phyloP scores from a whole-genome alignment of 2,113 vertebrate species.

The Hoplias malabaricus region DNA sequence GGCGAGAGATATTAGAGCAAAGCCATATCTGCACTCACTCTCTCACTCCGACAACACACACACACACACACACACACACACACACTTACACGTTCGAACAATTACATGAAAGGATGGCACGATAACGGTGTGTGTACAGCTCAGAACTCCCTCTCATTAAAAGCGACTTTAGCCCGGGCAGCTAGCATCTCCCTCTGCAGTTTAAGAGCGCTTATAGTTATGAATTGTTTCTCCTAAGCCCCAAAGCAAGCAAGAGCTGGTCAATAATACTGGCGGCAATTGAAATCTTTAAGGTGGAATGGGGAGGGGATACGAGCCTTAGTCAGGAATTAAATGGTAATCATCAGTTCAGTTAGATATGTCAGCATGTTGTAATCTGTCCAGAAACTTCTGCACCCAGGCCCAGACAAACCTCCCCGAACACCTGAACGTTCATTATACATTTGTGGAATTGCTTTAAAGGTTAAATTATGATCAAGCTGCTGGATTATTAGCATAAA shows the following conservation, averaged over 20 bases:
- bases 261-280: constrained; percentile 71
- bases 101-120: constrained; percentile 48
- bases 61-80: neutral
- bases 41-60: neutral
- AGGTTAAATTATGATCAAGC: too few species aligned
- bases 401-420: neutral
- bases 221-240: constrained; percentile 52
- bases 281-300: constrained; percentile 52
- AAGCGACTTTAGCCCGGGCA: constrained; percentile 53
- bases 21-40: constrained; percentile 49
- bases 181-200: constrained; percentile 26
- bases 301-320: constrained; percentile 15
- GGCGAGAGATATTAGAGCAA: constrained; percentile 41
- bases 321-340: constrained; percentile 35
- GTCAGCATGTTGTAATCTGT: constrained; percentile 17
- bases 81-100: constrained; percentile 52
- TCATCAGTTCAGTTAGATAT: constrained; percentile 15
- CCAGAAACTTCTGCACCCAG: neutral
- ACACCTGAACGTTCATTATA: neutral
- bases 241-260: constrained; percentile 73
- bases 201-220: constrained; percentile 49
- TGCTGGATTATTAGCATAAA: too few species aligned
- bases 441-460: neutral
- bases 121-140: constrained; percentile 54
- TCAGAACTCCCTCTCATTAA: constrained; percentile 62